Evolutionary conservation across 2,113 vertebrate species (phyloP).

Genomic region (Jaculus jaculus): DNA sequence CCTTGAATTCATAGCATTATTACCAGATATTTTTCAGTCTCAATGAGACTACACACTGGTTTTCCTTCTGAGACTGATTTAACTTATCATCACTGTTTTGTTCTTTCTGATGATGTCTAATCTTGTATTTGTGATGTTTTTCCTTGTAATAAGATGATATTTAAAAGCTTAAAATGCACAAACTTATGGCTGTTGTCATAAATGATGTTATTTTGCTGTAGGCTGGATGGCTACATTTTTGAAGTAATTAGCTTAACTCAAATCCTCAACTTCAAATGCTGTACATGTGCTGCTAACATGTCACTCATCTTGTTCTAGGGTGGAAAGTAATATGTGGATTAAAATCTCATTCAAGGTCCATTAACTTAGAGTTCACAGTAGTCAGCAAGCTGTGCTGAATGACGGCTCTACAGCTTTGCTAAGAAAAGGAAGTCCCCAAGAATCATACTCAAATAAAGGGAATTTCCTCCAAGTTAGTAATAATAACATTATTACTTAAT

Average conservation of each 20-base stretch:
- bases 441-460: not conserved
- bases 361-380: no score
- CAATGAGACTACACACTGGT: not conserved
- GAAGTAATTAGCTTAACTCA: slow-evolving; percentile 23
- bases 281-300: no score
- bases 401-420: not conserved
- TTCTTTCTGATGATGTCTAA: not conserved
- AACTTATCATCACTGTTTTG: not conserved
- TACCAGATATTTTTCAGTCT: not conserved
- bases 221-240: not conserved
- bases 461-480: not conserved
- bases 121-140: no score
- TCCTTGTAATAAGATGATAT: not conserved
- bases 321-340: not conserved
- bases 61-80: not conserved
- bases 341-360: slow-evolving; percentile 16
- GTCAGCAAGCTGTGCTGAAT: not conserved
- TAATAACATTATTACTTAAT: no score
- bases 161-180: not conserved
- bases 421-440: not conserved
- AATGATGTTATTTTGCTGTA: no score
- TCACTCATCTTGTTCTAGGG: not conserved
- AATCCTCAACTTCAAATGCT: not conserved
- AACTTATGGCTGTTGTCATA: not conserved
- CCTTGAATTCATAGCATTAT: not conserved